Conservation (phyloP, 92 coral and sea anemone genomes). For the Meandrina meandrites region DNA sequence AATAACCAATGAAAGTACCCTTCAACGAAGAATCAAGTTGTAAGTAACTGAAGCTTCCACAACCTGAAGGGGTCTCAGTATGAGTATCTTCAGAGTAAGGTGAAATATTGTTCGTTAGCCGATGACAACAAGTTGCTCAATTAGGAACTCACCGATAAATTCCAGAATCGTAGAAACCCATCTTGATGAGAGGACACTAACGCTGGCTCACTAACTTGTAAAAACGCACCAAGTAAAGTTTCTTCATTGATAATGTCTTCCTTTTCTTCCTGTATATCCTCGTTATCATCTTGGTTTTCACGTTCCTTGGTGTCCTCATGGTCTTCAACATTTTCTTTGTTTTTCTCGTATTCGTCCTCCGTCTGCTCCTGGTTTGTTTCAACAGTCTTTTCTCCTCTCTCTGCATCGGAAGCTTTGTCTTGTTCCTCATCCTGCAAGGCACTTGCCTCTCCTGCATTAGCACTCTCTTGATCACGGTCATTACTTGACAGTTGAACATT, state of each 20-base stretch:
- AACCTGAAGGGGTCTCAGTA: no score
- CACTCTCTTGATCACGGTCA: neutral
- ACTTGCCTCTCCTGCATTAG: neutral
- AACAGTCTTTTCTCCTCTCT: neutral
- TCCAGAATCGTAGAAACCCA: conserved; percentile 95
- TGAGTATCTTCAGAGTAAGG: no score
- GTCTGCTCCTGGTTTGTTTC: neutral
- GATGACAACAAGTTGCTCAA: neutral
- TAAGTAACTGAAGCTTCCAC: no score
- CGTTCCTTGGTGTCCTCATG: conserved; percentile 26
- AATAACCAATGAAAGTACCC: neutral
- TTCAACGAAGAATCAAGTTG: neutral
- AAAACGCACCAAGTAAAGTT: conserved; percentile 54
- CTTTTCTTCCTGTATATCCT: conserved; percentile 22
- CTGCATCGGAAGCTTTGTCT: neutral
- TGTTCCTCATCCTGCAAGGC: neutral
- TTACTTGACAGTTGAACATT: neutral
- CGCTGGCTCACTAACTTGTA: conserved; percentile 82
- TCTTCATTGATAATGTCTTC: conserved; percentile 25
- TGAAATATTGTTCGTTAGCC: no score
- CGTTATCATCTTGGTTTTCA: conserved; percentile 32
- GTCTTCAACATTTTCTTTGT: conserved; percentile 23
- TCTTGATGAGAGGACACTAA: conserved; percentile 90
- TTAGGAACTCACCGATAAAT: conserved; percentile 67
- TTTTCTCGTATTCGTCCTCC: neutral